phyloP scores from a whole-genome alignment of 2,888 invertebrate species.

The Adineta ricciae region DNA sequence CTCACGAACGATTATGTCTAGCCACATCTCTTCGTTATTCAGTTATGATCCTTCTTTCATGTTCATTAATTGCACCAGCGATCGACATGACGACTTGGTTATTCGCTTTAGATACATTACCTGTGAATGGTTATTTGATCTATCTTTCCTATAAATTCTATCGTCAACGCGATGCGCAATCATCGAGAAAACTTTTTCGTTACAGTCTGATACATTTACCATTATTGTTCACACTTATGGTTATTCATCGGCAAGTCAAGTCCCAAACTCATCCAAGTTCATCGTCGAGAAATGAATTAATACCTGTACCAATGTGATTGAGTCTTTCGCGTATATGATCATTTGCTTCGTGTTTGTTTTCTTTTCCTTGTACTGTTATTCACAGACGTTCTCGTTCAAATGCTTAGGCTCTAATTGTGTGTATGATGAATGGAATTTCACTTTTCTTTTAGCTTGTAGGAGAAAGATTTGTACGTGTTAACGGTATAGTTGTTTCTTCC shows the following conservation, averaged over 20 bases:
- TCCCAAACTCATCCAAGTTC: neutral
- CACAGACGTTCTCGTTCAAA: neutral
- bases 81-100: conserved; percentile 78
- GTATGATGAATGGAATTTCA: neutral
- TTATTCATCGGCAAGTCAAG: conserved; percentile 20
- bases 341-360: neutral
- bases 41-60: conserved; percentile 60
- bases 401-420: neutral
- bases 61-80: conserved; percentile 65
- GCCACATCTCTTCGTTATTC: conserved; percentile 73
- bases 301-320: neutral
- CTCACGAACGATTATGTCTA: conserved; percentile 70
- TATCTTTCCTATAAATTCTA: conserved; percentile 57
- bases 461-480: neutral
- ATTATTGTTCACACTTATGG: conserved; percentile 29
- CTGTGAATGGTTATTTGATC: conserved; percentile 78
- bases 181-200: conserved; percentile 31
- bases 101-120: conserved; percentile 79
- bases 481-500: neutral
- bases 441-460: neutral
- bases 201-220: conserved; percentile 34
- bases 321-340: neutral
- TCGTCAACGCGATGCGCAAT: conserved; percentile 24
- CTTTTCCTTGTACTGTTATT: neutral
- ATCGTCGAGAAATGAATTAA: neutral